These are phyloP conservation scores for Phalacrocorax pelagicus DNA, from an alignment of 2,113 vertebrate species.

Conservation along the genomic window DNA sequence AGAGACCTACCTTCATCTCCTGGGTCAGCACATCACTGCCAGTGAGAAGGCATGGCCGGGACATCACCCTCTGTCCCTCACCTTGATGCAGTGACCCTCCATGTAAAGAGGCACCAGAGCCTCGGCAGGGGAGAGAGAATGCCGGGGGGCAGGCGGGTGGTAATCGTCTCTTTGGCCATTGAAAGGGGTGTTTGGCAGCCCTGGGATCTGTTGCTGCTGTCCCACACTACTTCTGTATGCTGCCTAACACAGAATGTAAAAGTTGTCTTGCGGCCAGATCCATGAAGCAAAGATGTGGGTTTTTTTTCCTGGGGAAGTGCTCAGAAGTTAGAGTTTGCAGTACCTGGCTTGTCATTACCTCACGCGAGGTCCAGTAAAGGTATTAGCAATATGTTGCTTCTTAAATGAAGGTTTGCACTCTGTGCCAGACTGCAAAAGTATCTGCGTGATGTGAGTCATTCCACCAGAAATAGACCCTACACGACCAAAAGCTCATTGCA, in stretches of 20 bases:
- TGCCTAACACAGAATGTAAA: neutral
- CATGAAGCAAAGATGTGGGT: neutral
- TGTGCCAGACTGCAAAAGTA: neutral
- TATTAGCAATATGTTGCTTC: too few relatives aligned
- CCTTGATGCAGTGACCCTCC: neutral
- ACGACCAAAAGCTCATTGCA: neutral
- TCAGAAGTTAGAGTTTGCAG: neutral
- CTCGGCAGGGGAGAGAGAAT: too few relatives aligned
- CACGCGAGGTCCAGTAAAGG: rapidly evolving
- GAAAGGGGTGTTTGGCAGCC: neutral
- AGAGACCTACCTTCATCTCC: neutral
- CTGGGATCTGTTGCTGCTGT: neutral
- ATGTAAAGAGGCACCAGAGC: neutral
- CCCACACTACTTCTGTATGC: neutral
- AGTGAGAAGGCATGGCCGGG: neutral
- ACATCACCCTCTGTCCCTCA: neutral
- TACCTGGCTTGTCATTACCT: neutral
- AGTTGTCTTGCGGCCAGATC: neutral
- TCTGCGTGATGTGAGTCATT: neutral
- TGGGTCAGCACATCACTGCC: neutral
- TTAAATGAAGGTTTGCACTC: neutral
- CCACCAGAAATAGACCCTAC: neutral
- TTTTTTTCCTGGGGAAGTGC: neutral
- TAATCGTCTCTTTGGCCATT: neutral
- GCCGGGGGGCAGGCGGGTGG: too few relatives aligned